Base-by-base conservation (phyloP, 2,113 vertebrate genomes). In the Muscicapa adusta region DNA sequence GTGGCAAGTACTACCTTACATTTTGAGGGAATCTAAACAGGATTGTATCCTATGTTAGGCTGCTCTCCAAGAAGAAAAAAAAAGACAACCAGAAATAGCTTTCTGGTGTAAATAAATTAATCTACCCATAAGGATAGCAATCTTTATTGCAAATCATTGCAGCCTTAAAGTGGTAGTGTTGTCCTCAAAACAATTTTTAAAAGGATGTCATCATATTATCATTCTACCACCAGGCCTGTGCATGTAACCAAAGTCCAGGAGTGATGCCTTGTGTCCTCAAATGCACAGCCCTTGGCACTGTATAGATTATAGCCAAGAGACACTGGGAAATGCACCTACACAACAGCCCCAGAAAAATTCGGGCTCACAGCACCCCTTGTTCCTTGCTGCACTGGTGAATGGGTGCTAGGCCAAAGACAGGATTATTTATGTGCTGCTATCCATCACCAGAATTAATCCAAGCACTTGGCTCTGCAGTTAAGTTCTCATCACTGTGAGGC, bases 281-380 rank as follows among this genome's bases (percentile, higher is more conserved):
- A 76, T 0, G 11, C 45, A 33, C 7, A 17, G 14, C 23, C 63
- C 50, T 10, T 14, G 26, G 31, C n/a, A 40, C 40, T 81, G 50
- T 34, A 66, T 0, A 38, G 42, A 48, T n/a, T 0, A 0, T 10
- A 34, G 20, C 48, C 60, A 51, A 38, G 73, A 0, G 54, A 28
- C 40, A 14, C 15, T 5, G 38, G 9, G 34, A 66, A 57, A 57
- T 58, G 43, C 53, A 63, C 34, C 45, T 17, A 33, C 29, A 34
- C 18, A 57, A 57, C 0, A 7, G 75, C 36, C 24, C 48, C 42
- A 57, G 60, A 10, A n/a, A 33, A 68, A 40, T 9, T 4, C 4
- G 1, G 22, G 43, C 65, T 77, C 73, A 57, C 1, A 54, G 61
- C 36, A 87, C 3, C 45, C 14, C 28, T 40, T 38, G 36, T 9